Evolutionary conservation across 37 sponge, comb jelly and placozoan genomes (phyloP).

Genomic region (Diacarnus erythraeanus): DNA sequence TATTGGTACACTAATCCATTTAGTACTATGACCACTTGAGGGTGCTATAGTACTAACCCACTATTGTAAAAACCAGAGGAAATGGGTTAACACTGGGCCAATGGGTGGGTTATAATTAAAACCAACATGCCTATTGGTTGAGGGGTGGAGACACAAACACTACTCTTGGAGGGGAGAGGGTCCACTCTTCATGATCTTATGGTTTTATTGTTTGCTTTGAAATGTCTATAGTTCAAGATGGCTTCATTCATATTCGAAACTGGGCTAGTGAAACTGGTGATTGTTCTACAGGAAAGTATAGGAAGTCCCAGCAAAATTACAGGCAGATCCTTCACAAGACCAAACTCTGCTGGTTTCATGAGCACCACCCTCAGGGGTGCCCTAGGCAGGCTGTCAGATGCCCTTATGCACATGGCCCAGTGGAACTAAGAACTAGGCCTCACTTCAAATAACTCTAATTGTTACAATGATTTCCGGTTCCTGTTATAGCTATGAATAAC

Average conservation of each 20-base stretch:
- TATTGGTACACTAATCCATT: too few relatives aligned
- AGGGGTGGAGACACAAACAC: too few relatives aligned
- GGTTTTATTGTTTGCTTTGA: too few relatives aligned
- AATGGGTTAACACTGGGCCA: too few relatives aligned
- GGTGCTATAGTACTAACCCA: too few relatives aligned
- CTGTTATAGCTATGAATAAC: not conserved
- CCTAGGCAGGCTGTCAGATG: constrained; percentile 55
- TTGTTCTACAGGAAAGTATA: not conserved
- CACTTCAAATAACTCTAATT: constrained; percentile 22
- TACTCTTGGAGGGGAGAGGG: too few relatives aligned
- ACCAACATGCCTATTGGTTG: too few relatives aligned
- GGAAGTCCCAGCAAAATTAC: not conserved
- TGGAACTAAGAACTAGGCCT: constrained; percentile 68
- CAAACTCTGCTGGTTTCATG: constrained; percentile 87
- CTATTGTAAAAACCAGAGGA: too few relatives aligned
- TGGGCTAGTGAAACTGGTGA: constrained; percentile 46
- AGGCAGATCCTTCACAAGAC: constrained; percentile 53
- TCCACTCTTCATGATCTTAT: too few relatives aligned
- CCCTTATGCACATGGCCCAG: constrained; percentile 79
- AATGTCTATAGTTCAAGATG: constrained; percentile 50
- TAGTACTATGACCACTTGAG: too few relatives aligned
- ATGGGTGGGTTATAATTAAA: too few relatives aligned
- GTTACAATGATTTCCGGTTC: not conserved
- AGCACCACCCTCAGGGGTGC: constrained; percentile 89
- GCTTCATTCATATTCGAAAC: constrained; percentile 71